Evolutionary conservation across 2,797 vertebrate species (phyloP).

Genomic region (Oreochromis grahami): DNA sequence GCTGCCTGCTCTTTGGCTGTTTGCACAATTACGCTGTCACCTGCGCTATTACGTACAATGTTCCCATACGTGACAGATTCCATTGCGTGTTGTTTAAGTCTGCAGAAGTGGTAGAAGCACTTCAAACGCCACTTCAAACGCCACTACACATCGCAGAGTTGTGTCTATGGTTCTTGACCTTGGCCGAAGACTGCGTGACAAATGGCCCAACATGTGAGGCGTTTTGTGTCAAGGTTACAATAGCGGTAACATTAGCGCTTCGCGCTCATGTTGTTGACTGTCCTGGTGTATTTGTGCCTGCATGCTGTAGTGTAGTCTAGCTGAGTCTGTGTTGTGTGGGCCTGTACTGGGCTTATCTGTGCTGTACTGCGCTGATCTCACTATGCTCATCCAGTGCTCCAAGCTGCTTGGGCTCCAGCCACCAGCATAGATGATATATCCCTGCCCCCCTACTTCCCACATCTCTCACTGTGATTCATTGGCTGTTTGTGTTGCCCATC

Average conservation of each 20-base stretch:
- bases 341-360: slow-evolving; percentile 59
- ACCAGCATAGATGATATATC: slow-evolving; percentile 73
- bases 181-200: slow-evolving; percentile 44
- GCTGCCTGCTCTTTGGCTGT: neutral
- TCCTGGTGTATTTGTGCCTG: slow-evolving; percentile 20
- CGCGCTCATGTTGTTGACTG: slow-evolving; percentile 4
- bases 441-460: slow-evolving; percentile 61
- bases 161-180: slow-evolving; percentile 60
- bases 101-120: neutral
- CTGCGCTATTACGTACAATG: neutral
- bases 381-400: slow-evolving; percentile 64
- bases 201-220: slow-evolving; percentile 35
- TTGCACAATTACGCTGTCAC: slow-evolving; percentile 10
- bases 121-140: slow-evolving; percentile 14
- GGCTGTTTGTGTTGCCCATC: slow-evolving; percentile 71
- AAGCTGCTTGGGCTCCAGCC: slow-evolving; percentile 73
- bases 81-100: slow-evolving; percentile 15
- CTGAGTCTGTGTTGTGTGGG: slow-evolving; percentile 60
- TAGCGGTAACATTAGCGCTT: slow-evolving; percentile 1
- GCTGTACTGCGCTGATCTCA: slow-evolving; percentile 69
- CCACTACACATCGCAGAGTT: slow-evolving; percentile 39
- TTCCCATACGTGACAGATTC: slow-evolving; percentile 10
- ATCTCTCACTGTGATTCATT: slow-evolving; percentile 75
- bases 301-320: slow-evolving; percentile 19
- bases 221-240: slow-evolving; percentile 50